A percentile compares a stretch with the other conserved stretches of the same genome.
phyloP scores from a whole-genome alignment of 2,113 vertebrate genomes.

The Microcebus lehilahytsara region DNA sequence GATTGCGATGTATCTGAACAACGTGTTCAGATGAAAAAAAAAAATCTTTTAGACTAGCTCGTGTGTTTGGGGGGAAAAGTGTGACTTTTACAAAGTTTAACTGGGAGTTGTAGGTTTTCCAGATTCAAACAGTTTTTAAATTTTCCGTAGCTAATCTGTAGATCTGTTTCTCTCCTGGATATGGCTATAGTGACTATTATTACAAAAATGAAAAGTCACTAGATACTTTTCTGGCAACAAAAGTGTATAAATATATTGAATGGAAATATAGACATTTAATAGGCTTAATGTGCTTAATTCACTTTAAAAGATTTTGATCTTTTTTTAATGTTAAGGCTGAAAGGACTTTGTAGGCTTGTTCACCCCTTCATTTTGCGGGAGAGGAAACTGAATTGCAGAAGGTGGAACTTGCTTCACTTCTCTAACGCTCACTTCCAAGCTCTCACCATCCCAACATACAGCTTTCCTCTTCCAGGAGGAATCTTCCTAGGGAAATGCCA shows the following conservation, averaged over 20 bases:
- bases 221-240: neutral
- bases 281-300: neutral
- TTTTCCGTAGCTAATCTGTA: neutral
- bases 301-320: neutral
- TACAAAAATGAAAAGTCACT: neutral
- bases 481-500: neutral
- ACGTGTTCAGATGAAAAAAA: slow-evolving; percentile 38
- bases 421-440: neutral
- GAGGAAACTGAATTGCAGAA: neutral
- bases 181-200: neutral
- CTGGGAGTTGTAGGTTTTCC: neutral
- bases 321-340: neutral
- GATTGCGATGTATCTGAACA: slow-evolving; percentile 55
- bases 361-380: neutral
- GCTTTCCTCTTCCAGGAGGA: neutral
- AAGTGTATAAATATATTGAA: neutral
- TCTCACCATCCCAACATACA: fast-evolving
- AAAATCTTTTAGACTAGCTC: neutral
- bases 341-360: neutral
- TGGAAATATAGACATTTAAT: neutral
- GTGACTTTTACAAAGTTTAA: slow-evolving; percentile 41
- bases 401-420: no score
- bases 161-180: neutral
- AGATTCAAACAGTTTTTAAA: neutral
- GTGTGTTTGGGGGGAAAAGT: neutral